Evolutionary conservation across 2,113 vertebrate genomes (phyloP).

Genomic region (Colossoma macropomum): DNA sequence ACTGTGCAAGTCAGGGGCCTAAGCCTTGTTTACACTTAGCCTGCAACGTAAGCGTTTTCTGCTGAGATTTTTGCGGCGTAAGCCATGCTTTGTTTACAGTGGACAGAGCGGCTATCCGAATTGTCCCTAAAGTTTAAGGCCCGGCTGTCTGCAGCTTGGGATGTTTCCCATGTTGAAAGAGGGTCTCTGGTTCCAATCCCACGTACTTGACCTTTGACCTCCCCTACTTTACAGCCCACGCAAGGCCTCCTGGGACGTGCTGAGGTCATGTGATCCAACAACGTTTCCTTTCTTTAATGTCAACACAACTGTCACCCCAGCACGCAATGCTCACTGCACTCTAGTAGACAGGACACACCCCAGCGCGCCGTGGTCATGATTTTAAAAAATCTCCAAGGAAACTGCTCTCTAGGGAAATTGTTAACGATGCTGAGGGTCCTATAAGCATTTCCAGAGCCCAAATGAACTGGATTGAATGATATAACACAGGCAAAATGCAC

Average conservation of each 20-base stretch:
- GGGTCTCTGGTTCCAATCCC: constrained; percentile 36
- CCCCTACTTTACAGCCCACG: constrained; percentile 17
- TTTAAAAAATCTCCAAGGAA: not conserved
- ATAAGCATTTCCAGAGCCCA: not conserved
- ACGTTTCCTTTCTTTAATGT: constrained; percentile 27
- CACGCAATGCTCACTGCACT: not conserved
- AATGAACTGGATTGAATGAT: not conserved
- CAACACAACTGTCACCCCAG: constrained; percentile 13
- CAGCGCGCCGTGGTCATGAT: too few relatives aligned
- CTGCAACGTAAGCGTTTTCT: not conserved
- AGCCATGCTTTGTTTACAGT: not conserved
- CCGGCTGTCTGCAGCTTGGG: not conserved
- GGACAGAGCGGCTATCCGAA: not conserved
- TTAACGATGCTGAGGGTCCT: not conserved
- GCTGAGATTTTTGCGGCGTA: not conserved
- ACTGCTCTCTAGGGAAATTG: not conserved
- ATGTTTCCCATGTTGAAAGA: constrained; percentile 28
- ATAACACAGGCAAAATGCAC: not conserved
- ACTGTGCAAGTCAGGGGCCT: not conserved
- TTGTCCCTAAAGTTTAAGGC: not conserved
- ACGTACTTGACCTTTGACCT: constrained; percentile 38
- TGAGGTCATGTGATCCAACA: constrained; percentile 43
- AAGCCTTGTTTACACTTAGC: not conserved
- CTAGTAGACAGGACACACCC: not conserved
- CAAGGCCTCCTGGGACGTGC: constrained; percentile 23